Evolutionary conservation across 1,140 invertebrate species (phyloP), one percentile per base, ranked within the genome.

Genomic region (Bombus impatiens): DNA sequence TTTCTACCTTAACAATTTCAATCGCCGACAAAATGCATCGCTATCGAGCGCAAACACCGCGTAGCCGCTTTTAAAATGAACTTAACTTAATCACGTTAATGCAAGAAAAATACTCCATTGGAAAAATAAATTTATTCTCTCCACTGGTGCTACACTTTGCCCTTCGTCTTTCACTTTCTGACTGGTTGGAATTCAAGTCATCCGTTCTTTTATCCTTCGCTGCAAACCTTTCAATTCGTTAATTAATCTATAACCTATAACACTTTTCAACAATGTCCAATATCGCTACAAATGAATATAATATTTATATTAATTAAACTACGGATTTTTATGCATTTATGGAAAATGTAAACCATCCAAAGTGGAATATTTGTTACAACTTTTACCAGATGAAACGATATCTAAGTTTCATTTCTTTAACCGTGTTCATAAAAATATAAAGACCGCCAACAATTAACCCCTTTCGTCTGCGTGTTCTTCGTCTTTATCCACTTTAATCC

Each of bases 61-160:
- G 47, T 15, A 68, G 1, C 22, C 44, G 44, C n/a, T 78, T 22
- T n/a, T 9, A 47, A 67, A 65, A 67, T 67, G 32, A 71, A 78
- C 57, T 71, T 70, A 70, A 71, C 22, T 57, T 67, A 32, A 70
- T 53, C 59, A 57, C 62, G 65, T 32, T 53, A 77, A 70, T 47
- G 57, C 35, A 84, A 84, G 35, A 37, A 83, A 77, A 83, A 77
- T 77, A 77, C 40, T 67, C 2, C 28, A 13, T 71, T 9, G 35
- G 0, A 35, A 8, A 28, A 10, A 42, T 32, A 81, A 81, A 70
- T 18, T 15, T 22, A 9, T 18, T 40, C 40, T 32, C 2, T 22
- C 10, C 32, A n/a, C 13, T 15, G 8, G 32, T 22, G 44, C 37
- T 68, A 47, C 28, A 10, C 40, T 13, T 35, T 3, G 2, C 40